A percentile compares a stretch with the other conserved stretches of the same genome.
Evolutionary conservation across 2,113 vertebrate genomes (phyloP).

Genomic region (Lepus timidus): DNA sequence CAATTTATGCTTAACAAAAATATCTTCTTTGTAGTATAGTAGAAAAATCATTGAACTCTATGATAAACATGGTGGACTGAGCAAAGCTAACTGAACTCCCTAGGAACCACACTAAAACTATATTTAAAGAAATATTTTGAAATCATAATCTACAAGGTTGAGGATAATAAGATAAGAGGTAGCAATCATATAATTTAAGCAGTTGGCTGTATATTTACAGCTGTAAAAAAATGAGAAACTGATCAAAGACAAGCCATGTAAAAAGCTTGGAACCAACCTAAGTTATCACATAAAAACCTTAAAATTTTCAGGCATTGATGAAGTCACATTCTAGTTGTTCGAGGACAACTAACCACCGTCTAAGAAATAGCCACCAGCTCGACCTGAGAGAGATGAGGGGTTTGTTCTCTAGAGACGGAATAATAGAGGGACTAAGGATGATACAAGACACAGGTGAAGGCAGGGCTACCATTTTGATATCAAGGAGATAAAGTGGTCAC

Average conservation of each 20-base stretch:
- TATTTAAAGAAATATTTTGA: not conserved
- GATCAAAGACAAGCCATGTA: not conserved
- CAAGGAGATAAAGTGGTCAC: not conserved
- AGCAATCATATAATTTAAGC: not conserved
- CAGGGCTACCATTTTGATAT: not conserved
- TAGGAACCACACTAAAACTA: not conserved
- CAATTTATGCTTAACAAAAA: conserved; percentile 19
- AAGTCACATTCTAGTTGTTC: not conserved
- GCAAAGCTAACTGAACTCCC: not conserved
- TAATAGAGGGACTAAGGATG: not conserved
- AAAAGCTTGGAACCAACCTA: not conserved
- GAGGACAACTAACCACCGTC: no score
- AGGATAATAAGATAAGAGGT: not conserved
- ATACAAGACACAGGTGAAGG: not conserved
- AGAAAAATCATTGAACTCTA: conserved; percentile 31
- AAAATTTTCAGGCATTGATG: not conserved
- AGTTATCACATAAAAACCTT: not conserved
- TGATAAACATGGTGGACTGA: not conserved
- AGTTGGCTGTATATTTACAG: not conserved
- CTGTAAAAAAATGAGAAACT: not conserved
- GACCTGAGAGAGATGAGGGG: not conserved
- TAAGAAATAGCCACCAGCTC: not conserved
- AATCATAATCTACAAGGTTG: not conserved
- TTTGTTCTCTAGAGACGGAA: not conserved
- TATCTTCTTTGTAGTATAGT: not conserved